These are phyloP conservation scores for Pteronura brasiliensis DNA, from an alignment of 2,113 vertebrate species.

Conservation along the genomic window DNA sequence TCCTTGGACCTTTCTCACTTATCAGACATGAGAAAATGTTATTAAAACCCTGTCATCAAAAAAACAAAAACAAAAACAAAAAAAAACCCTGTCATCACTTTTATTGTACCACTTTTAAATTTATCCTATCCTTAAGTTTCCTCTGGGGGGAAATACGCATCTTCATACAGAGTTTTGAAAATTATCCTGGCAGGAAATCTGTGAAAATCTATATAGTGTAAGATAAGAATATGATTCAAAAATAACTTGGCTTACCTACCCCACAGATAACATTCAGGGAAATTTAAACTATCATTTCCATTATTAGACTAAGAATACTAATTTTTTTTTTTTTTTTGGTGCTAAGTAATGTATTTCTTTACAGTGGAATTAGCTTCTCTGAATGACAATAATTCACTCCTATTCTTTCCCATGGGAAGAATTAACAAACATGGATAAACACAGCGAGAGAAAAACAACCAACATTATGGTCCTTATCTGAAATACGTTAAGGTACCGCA, in stretches of 20 bases:
- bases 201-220: background rate
- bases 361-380: background rate
- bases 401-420: background rate
- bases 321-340: background rate
- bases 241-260: background rate
- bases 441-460: too few relatives aligned
- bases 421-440: background rate
- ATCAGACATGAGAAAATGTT: background rate
- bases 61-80: too few relatives aligned
- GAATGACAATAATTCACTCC: background rate
- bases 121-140: background rate
- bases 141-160: background rate
- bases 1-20: background rate
- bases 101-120: constrained; percentile 33
- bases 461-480: background rate
- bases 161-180: background rate
- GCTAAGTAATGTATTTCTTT: background rate
- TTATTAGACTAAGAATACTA: background rate
- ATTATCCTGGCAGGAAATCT: background rate
- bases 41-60: constrained; percentile 7
- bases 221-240: background rate
- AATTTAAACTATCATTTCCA: background rate
- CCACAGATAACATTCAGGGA: background rate
- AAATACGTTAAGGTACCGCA: background rate
- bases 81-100: constrained; percentile 32